Conservation (phyloP, 2,888 invertebrate species). For the Liopterus haemorrhoidalis region DNA sequence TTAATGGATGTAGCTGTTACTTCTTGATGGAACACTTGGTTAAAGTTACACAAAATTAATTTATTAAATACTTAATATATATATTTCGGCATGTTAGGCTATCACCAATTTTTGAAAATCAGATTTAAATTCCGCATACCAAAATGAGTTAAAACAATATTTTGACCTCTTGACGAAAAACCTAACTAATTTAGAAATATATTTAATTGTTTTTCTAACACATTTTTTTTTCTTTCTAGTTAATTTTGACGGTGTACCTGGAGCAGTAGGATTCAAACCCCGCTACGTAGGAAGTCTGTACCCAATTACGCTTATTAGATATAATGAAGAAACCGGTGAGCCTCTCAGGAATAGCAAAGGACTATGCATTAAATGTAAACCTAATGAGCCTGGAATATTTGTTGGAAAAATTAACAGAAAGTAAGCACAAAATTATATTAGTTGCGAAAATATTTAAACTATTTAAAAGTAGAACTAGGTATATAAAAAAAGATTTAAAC, state of each 20-base stretch:
- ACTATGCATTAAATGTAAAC: slow-evolving; percentile 71
- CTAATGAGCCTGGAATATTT: slow-evolving; percentile 80
- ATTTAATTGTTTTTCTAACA: slow-evolving; percentile 3
- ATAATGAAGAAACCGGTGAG: slow-evolving; percentile 64
- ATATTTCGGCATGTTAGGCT: neutral
- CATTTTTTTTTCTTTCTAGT: slow-evolving; percentile 53
- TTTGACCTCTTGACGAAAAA: too few species aligned
- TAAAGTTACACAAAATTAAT: too few species aligned
- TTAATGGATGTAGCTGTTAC: too few species aligned
- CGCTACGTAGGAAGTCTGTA: slow-evolving; percentile 50
- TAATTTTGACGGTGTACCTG: slow-evolving; percentile 82
- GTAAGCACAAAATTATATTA: slow-evolving; percentile 41
- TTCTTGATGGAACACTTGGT: too few species aligned
- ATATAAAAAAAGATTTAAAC: too few species aligned
- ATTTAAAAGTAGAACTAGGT: too few species aligned
- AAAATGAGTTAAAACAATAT: too few species aligned
- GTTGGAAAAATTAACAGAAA: slow-evolving; percentile 64
- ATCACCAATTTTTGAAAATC: neutral
- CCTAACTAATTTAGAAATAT: too few species aligned
- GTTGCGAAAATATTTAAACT: too few species aligned
- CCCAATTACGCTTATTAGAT: slow-evolving; percentile 62
- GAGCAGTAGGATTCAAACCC: slow-evolving; percentile 89
- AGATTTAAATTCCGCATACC: neutral
- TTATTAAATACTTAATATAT: too few species aligned
- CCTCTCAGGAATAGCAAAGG: slow-evolving; percentile 64